phyloP scores from a whole-genome alignment of 64 coral and sea anemone genomes.

The Montipora cactus region DNA sequence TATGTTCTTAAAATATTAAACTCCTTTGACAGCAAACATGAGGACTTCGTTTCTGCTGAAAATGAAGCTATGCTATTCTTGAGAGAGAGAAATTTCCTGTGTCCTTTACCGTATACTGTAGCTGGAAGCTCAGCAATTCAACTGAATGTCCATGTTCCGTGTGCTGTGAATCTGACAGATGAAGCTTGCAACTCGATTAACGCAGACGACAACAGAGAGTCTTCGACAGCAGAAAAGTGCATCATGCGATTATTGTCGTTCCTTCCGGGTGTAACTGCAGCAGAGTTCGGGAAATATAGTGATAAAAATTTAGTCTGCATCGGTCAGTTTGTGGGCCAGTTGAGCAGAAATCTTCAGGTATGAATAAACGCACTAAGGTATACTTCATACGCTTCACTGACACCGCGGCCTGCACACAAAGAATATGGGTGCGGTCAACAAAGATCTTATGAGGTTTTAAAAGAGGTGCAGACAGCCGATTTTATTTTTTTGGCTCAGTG shows the following conservation, averaged over 20 bases:
- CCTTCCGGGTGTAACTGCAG: slow-evolving; percentile 3
- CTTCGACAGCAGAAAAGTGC: neutral
- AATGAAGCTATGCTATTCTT: slow-evolving; percentile 22
- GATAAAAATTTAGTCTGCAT: slow-evolving; percentile 30
- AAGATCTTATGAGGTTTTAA: too few relatives aligned
- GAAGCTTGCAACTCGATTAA: neutral
- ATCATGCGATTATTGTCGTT: slow-evolving; percentile 41
- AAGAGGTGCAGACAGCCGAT: too few relatives aligned
- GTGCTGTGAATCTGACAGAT: neutral
- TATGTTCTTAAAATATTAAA: slow-evolving; percentile 70
- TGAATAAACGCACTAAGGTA: neutral
- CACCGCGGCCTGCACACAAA: too few relatives aligned
- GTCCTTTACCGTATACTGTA: slow-evolving; percentile 14
- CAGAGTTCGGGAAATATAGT: neutral
- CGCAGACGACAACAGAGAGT: neutral
- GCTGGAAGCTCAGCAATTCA: slow-evolving; percentile 1
- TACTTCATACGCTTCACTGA: too few relatives aligned
- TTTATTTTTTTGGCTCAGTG: too few relatives aligned
- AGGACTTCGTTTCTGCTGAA: slow-evolving; percentile 45
- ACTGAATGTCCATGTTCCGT: neutral
- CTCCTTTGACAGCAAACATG: slow-evolving; percentile 45
- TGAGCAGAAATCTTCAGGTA: slow-evolving; percentile 58
- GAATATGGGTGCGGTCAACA: too few relatives aligned
- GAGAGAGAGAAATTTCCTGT: slow-evolving; percentile 39
- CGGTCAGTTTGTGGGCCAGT: slow-evolving; percentile 45